Evolutionary conservation across 2,113 vertebrate genomes (phyloP), one percentile per base, ranked within the genome.

Genomic region (Pluvialis apricaria): DNA sequence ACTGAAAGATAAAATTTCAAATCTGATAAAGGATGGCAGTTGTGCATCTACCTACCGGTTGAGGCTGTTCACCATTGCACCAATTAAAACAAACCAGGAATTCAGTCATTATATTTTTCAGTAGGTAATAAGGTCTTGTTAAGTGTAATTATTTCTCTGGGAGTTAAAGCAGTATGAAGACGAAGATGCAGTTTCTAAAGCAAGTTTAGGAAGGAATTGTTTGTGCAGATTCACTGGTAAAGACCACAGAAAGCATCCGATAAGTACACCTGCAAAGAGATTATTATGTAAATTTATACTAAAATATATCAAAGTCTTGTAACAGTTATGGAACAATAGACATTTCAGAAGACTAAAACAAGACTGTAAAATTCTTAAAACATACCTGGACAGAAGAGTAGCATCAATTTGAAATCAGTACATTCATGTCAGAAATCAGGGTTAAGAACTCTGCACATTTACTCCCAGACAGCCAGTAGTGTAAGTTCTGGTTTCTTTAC

Each of bases 1-100:
- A 92, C 0, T 13, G 32, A 51, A 80, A 61, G 32, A 40, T 11
- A 73, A 75, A n/a, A 34, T 32, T 89, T 54, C 31, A 77, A 69
- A 62, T 83, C 13, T 9, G 15, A 45, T 51, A 47, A 73, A 72
- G 40, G 47, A 28, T 24, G 4, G 51, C 21, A 34, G 45, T 28
- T 81, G 44, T 45, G 38, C 18, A 61, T 83, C 83, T 88, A 99
- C 99, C 98, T 95, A 99, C 99, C 75, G 98, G 98, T 57, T 99
- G 99, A 28, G 99, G 99, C 97, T 99, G 99, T 92, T 99, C 99
- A 85, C 99, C 98, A 71, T 95, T 97, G 81, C 98, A 98, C 95
- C 98, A 98, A 5, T 95, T 98, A 75, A 98, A 98, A 86, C 97
- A 98, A 84, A 98, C 94, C 71, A 97, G 90, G 89, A 98, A 97